Evolutionary conservation across 2,797 vertebrate genomes (phyloP), one percentile per base, ranked within the genome.

Genomic region (Poliocrania exsul): DNA sequence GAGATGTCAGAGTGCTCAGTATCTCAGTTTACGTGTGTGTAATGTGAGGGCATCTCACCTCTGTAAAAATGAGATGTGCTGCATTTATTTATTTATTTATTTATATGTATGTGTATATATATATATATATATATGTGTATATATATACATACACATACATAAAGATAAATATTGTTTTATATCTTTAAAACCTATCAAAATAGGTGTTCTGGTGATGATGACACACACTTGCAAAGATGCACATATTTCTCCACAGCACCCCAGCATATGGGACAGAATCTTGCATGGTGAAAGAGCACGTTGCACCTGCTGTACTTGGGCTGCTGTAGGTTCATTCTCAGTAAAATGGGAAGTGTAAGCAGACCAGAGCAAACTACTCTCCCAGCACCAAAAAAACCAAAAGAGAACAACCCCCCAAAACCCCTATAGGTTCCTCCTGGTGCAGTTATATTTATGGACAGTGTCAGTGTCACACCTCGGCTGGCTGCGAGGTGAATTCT

Each of bases 221-320:
- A 25, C n/a, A 40, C 7, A 61, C 29, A 20, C 37, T 64, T 80
- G 35, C 13, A 25, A 56, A 49, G 37, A 29, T 18, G 20, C 13
- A 42, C 11, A 6, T 1, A 1, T 70, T 75, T 77, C 57, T 64
- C 29, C 4, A 0, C 6, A 19, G 26, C 31, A 51, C 49, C 29
- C 4, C 42, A 38, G n/a, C 16, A 9, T 0, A 4, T 13, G 54
- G 58, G 18, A 23, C 46, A 19, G 70, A 74, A 40, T n/a, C 21
- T 62, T 6, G 5, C 9, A 21, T 0, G 2, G 21, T 21, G 25
- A 31, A 51, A 25, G 24, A 42, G 11, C 24, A 3, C 0, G 0
- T 53, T 35, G 40, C 1, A 4, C 38, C 19, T n/a, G 3, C 7
- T 57, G 15, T 42, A 9, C n/a, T 71, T 29, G 35, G 53, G 42